Conservation (phyloP, 2,797 vertebrate genomes). For the Pterois miles region DNA sequence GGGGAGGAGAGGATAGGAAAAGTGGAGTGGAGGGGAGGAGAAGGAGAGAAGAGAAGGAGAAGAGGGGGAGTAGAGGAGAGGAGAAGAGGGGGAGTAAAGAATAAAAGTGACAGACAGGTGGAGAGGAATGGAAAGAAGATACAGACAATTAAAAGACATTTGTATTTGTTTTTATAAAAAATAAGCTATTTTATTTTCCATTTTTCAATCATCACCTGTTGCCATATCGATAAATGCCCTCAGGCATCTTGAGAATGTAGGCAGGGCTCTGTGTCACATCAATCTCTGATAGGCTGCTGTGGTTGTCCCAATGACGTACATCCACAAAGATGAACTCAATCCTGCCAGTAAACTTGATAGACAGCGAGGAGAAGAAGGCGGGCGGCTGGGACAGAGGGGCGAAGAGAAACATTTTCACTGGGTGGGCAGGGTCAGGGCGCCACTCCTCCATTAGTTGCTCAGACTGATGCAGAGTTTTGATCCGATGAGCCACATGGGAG, state of each 20-base stretch:
- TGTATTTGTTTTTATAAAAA: not conserved
- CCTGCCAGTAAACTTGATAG: conserved; percentile 97
- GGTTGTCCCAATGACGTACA: conserved; percentile 90
- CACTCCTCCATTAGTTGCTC: conserved; percentile 91
- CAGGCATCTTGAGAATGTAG: conserved; percentile 95
- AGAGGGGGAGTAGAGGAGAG: not conserved
- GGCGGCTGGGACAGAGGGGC: conserved; percentile 93
- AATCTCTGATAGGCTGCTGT: conserved; percentile 88
- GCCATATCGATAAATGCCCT: conserved; percentile 96
- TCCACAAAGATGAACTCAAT: conserved; percentile 99
- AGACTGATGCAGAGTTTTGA: conserved; percentile 91
- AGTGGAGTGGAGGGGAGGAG: not conserved
- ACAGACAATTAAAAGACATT: not conserved
- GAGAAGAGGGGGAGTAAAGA: no score
- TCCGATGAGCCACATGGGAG: conserved; percentile 92
- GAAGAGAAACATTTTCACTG: conserved; percentile 95
- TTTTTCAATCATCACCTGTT: conserved; percentile 78
- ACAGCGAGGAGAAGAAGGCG: conserved; percentile 95
- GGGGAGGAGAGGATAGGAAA: no score
- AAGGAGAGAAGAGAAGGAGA: no score
- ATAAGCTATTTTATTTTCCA: not conserved
- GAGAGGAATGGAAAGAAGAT: not conserved
- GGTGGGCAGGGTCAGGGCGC: conserved; percentile 87
- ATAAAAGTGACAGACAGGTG: no score
- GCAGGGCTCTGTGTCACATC: conserved; percentile 91